Percentiles rank a stretch among this genome's conserved stretches.
These are phyloP conservation scores for Azorinus chamasolen DNA, from an alignment of 2,888 invertebrate genomes.

Conservation along the genomic window DNA sequence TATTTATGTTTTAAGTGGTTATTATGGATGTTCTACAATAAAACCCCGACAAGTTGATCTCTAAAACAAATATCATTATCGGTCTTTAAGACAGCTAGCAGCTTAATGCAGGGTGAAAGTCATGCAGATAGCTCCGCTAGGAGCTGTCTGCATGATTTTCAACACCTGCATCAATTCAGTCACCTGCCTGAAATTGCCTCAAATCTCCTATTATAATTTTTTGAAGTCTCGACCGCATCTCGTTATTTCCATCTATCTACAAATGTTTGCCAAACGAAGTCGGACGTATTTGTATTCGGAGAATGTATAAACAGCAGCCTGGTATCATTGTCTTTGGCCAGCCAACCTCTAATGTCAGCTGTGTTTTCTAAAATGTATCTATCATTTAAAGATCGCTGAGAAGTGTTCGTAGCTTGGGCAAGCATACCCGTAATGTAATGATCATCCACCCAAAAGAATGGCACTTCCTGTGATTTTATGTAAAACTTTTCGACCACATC, in stretches of 20 bases:
- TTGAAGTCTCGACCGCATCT: too few relatives aligned
- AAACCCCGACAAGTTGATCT: too few relatives aligned
- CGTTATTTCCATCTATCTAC: conserved; percentile 3
- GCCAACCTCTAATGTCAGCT: conserved; percentile 7
- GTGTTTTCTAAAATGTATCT: conserved; percentile 72
- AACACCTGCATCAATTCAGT: too few relatives aligned
- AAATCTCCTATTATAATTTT: too few relatives aligned
- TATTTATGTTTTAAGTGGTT: too few relatives aligned
- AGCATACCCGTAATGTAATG: conserved; percentile 94
- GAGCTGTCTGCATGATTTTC: too few relatives aligned
- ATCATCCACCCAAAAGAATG: conserved; percentile 97
- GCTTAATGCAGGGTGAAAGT: too few relatives aligned
- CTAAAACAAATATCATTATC: too few relatives aligned
- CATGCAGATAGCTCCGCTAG: too few relatives aligned
- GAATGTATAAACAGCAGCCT: conserved; percentile 21
- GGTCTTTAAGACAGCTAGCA: too few relatives aligned
- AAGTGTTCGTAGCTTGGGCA: conserved; percentile 67
- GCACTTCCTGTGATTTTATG: conserved; percentile 88
- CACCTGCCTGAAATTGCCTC: too few relatives aligned
- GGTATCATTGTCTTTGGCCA: conserved; percentile 4
- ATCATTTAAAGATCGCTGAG: conserved; percentile 71
- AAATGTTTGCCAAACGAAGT: conserved; percentile 24
- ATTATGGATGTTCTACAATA: too few relatives aligned
- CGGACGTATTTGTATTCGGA: conserved; percentile 17
- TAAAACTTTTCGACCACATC: conserved; percentile 89